phyloP scores from a whole-genome alignment of 1,140 invertebrate species.

The Euwallacea similis region DNA sequence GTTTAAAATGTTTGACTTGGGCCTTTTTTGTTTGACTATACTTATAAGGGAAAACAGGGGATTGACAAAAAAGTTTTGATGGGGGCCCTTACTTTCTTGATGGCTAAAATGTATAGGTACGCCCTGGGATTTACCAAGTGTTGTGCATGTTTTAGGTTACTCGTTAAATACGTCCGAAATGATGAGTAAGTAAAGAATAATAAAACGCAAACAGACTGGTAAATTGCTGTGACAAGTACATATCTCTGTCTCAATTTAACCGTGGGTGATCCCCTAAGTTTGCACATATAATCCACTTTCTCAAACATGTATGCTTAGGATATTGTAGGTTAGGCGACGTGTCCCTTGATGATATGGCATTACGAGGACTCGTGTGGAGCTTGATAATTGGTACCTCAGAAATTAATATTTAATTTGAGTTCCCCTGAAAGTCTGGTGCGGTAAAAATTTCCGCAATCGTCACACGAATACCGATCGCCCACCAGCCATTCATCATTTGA shows the following conservation, averaged over 20 bases:
- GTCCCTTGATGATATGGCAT: constrained; percentile 19
- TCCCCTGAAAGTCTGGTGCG: neutral
- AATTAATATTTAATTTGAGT: too few relatives aligned
- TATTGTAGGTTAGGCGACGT: constrained; percentile 23
- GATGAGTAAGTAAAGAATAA: neutral
- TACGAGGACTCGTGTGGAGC: neutral
- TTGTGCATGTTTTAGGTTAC: neutral
- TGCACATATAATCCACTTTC: constrained; percentile 26
- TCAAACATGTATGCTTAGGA: constrained; percentile 31
- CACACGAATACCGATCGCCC: too few relatives aligned
- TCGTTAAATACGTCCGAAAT: neutral
- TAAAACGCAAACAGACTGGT: constrained; percentile 11
- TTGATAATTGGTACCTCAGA: too few relatives aligned
- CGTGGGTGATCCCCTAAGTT: constrained; percentile 25
- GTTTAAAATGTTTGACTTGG: constrained; percentile 34
- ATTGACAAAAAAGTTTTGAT: constrained; percentile 3
- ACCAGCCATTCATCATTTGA: constrained; percentile 16
- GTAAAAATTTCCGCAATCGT: too few relatives aligned
- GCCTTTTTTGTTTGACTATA: constrained; percentile 31
- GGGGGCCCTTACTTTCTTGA: neutral
- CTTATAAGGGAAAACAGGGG: constrained; percentile 22
- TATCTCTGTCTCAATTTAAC: constrained; percentile 27
- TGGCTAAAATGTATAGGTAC: neutral
- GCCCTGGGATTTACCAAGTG: too few relatives aligned
- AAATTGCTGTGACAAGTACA: constrained; percentile 18